Evolutionary conservation across 2,113 vertebrate species (phyloP), one percentile per base, ranked within the genome.

Genomic region (Eurystomus gularis): DNA sequence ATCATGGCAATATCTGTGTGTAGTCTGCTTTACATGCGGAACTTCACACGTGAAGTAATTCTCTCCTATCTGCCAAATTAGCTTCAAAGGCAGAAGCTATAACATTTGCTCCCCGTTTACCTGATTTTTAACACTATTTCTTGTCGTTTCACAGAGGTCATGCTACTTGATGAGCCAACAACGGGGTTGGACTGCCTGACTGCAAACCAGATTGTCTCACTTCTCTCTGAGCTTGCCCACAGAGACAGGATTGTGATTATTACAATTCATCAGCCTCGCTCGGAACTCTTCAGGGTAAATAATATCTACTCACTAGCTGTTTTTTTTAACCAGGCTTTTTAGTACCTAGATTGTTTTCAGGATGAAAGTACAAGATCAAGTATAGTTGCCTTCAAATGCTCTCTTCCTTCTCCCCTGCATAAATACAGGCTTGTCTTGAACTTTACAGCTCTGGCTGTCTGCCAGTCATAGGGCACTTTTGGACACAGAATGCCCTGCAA

Each of bases 171-270:
- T 69, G 99, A 99, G 92, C 99, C 99, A 17, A 99, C 99, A 3
- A 99, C 99, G 3, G 99, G 99, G 61, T 97, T 99, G 97, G 99
- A 99, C 98, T 99, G 99, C 95, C 98, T 99, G 99, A 99, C 99
- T 1, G 99, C 99, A 69, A 99, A 99, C 98, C 99, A 99, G 97
- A 99, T 99, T 7, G 98, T 99, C 44, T 75, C 97, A 7, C 96
- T 99, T 91, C 98, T 99, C 66, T 98, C 98, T 0, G 96, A 99
- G 91, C 97, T 99, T 96, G 99, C 99, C 54, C 98, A 77, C 88
- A 98, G 97, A 85, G 98, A 98, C 96, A 98, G 99, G 21, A 98
- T 99, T 20, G 98, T 99, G 90, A 98, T 99, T 69, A 98, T 99
- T 70, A 99, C 99, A 69, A 99, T 99, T 97, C 99, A 99, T 92